Evolutionary conservation across 2,113 vertebrate species (phyloP).

Genomic region (Nibea coibor): DNA sequence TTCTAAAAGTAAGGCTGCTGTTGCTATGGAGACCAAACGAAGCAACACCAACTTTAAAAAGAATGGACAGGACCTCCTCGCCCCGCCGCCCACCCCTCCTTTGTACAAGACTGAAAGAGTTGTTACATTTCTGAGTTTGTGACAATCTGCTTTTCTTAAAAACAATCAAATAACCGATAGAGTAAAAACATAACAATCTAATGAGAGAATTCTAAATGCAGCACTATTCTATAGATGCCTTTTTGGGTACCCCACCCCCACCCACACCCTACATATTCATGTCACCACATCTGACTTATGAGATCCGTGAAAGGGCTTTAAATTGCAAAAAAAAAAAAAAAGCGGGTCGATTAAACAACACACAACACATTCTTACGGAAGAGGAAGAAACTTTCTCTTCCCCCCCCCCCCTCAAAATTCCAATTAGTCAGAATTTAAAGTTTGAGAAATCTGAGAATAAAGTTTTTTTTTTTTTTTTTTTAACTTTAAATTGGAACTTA

Average conservation of each 20-base stretch:
- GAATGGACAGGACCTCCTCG: conserved; percentile 37
- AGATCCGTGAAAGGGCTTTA: conserved; percentile 81
- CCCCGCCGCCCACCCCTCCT: conserved; percentile 12
- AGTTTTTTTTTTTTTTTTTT: no score
- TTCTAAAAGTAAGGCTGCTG: conserved; percentile 34
- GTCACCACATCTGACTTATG: conserved; percentile 53
- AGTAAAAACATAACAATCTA: conserved; percentile 50
- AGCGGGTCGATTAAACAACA: conserved; percentile 39
- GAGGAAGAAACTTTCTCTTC: no score
- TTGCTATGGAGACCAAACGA: conserved; percentile 68
- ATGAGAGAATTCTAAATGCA: conserved; percentile 59
- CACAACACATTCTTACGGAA: not conserved
- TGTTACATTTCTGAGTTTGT: conserved; percentile 77
- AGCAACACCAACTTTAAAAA: conserved; percentile 40
- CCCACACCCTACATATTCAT: conserved; percentile 27
- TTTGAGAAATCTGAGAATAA: no score
- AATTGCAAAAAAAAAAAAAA: conserved; percentile 57
- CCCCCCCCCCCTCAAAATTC: no score
- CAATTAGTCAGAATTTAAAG: no score
- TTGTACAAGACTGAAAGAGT: conserved; percentile 68
- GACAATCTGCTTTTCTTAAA: conserved; percentile 83
- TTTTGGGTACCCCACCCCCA: conserved; percentile 44
- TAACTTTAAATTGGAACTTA: no score
- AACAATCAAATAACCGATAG: conserved; percentile 48
- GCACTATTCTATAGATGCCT: conserved; percentile 79